phyloP scores from a whole-genome alignment of 2,797 vertebrate genomes.

The Sebastes itinus region DNA sequence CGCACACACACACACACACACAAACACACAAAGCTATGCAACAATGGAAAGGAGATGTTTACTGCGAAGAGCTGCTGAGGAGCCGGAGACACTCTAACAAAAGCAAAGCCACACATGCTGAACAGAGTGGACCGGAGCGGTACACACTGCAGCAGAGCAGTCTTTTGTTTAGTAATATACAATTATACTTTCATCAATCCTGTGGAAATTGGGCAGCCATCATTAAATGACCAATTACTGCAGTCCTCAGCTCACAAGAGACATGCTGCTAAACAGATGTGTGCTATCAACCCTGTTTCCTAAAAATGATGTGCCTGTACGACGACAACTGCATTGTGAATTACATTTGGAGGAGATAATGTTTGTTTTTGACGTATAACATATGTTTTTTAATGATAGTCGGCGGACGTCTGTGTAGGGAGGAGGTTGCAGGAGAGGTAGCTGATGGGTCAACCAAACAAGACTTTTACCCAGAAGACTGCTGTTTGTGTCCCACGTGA shows the following conservation, averaged over 20 bases:
- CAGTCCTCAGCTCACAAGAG: not conserved
- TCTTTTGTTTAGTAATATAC: not conserved
- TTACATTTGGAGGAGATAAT: fast-evolving
- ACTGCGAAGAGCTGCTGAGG: not conserved
- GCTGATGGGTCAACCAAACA: too few relatives aligned
- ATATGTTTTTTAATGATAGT: not conserved
- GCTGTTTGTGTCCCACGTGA: not conserved
- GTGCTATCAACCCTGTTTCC: not conserved
- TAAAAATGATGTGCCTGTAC: fast-evolving
- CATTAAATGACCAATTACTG: not conserved
- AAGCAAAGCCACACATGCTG: not conserved
- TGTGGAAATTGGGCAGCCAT: not conserved
- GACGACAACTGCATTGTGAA: not conserved
- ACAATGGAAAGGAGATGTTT: not conserved
- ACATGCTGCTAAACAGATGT: not conserved
- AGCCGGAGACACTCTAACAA: not conserved
- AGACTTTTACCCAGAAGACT: too few relatives aligned
- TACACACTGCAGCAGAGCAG: not conserved
- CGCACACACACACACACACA: not conserved
- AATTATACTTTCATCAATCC: not conserved
- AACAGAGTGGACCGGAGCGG: not conserved
- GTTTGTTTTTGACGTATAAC: not conserved
- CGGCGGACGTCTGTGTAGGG: fast-evolving
- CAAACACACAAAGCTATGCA: not conserved
- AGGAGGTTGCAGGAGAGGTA: too few relatives aligned